Percentiles rank a stretch among this genome's conserved stretches.
Evolutionary conservation across 2,888 invertebrate species (phyloP).

Genomic region (Diplolepis rosae): DNA sequence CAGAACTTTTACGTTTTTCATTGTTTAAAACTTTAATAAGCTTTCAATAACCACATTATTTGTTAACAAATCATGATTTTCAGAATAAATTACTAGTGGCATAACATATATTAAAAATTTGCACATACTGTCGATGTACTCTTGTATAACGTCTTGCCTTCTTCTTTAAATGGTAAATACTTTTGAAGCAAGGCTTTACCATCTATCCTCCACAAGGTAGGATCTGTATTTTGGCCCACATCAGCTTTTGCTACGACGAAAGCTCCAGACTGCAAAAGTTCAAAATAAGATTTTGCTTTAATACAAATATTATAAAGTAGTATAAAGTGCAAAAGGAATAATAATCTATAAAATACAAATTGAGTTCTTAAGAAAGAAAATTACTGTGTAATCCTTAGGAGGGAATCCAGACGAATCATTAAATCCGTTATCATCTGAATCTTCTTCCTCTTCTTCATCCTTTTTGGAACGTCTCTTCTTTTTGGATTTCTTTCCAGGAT

Average conservation of each 20-base stretch:
- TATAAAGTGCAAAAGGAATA: not conserved
- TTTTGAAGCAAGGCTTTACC: slow-evolving; percentile 78
- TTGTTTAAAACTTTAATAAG: no score
- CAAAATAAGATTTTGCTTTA: not conserved
- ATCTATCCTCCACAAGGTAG: slow-evolving; percentile 79
- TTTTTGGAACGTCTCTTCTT: slow-evolving; percentile 65
- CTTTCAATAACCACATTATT: not conserved
- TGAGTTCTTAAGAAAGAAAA: not conserved
- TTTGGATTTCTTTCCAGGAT: slow-evolving; percentile 65
- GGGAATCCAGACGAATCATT: slow-evolving; percentile 66
- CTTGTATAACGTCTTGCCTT: slow-evolving; percentile 75
- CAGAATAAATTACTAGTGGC: not conserved
- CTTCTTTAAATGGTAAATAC: slow-evolving; percentile 76
- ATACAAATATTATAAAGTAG: not conserved
- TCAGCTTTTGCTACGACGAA: slow-evolving; percentile 78
- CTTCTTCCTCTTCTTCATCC: slow-evolving; percentile 69
- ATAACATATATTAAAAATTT: not conserved
- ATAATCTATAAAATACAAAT: not conserved
- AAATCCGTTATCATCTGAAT: slow-evolving; percentile 68
- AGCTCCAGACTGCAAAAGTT: slow-evolving; percentile 74
- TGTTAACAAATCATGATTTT: not conserved
- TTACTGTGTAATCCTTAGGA: slow-evolving; percentile 70
- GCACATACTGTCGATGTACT: slow-evolving; percentile 75
- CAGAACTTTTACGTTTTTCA: no score
- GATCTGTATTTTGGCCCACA: slow-evolving; percentile 73